A percentile compares a stretch with the other conserved stretches of the same genome.
These are phyloP conservation scores for Gastrophysa polygoni DNA, from an alignment of 2,888 invertebrate species.

Conservation along the genomic window DNA sequence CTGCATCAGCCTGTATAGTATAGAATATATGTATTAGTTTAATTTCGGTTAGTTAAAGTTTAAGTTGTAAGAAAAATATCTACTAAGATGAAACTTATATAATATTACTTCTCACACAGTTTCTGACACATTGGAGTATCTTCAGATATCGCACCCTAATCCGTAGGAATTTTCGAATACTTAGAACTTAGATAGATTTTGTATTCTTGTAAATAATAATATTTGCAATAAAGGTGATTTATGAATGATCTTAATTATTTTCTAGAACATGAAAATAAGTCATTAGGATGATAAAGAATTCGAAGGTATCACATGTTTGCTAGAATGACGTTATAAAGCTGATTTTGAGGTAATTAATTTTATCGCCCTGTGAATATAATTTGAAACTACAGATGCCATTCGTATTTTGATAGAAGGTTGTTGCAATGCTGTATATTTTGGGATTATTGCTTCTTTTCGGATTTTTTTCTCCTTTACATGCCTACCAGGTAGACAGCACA, in stretches of 20 bases:
- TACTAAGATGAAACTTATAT: no score
- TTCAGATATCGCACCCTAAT: background rate
- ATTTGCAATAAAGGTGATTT: conserved; percentile 12
- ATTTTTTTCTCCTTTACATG: background rate
- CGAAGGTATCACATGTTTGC: background rate
- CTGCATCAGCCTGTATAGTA: no score
- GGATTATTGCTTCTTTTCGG: background rate
- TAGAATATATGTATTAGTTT: no score
- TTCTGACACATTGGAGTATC: no score
- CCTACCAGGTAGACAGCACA: background rate
- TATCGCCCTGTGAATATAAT: background rate
- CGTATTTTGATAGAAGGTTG: background rate
- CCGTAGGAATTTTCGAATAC: no score
- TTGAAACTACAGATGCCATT: background rate
- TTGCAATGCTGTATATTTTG: background rate
- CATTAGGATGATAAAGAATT: no score
- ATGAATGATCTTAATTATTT: background rate
- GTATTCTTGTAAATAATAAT: conserved; percentile 6
- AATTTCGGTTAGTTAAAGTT: no score
- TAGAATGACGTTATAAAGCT: background rate
- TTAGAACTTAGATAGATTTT: background rate
- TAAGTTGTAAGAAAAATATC: no score
- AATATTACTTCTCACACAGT: no score
- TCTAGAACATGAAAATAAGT: background rate
- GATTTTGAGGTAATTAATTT: background rate